Evolutionary conservation across 2,888 invertebrate species (phyloP).

Genomic region (Willowsia nigromaculata): DNA sequence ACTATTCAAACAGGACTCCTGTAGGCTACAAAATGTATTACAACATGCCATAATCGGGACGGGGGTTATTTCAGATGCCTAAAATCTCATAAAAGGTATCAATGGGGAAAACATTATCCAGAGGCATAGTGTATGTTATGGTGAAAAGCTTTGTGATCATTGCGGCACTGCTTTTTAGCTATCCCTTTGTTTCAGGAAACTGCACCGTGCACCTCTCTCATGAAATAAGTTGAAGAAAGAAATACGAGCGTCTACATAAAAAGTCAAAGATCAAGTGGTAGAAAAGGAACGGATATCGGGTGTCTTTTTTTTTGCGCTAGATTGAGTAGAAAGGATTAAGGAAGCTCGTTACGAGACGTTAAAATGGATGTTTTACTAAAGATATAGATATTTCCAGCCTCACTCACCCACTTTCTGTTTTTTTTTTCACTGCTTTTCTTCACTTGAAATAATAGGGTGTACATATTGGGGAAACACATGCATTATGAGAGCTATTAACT

Average conservation of each 20-base stretch:
- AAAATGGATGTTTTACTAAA: slow-evolving; percentile 64
- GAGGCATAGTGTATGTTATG: background rate
- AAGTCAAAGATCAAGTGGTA: background rate
- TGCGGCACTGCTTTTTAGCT: background rate
- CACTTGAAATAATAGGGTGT: background rate
- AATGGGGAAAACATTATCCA: slow-evolving; percentile 44
- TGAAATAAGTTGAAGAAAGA: background rate
- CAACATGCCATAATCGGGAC: background rate
- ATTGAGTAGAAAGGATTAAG: slow-evolving; percentile 65
- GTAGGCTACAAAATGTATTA: background rate
- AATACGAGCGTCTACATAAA: background rate
- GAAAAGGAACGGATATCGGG: slow-evolving; percentile 4
- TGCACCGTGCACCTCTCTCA: background rate
- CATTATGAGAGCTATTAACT: background rate
- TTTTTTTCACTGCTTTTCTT: background rate
- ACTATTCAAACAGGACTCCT: background rate
- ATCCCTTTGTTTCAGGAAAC: background rate
- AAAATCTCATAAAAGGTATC: slow-evolving; percentile 45
- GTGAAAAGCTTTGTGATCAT: too few relatives aligned
- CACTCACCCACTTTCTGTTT: background rate
- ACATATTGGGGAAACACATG: background rate
- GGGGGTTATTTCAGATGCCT: slow-evolving; percentile 32
- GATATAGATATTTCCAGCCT: slow-evolving; percentile 13
- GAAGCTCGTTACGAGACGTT: slow-evolving; percentile 51
- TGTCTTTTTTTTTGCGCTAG: slow-evolving; percentile 45